These are phyloP conservation scores for Limanda limanda DNA, from an alignment of 2,113 vertebrate genomes.

Conservation along the genomic window DNA sequence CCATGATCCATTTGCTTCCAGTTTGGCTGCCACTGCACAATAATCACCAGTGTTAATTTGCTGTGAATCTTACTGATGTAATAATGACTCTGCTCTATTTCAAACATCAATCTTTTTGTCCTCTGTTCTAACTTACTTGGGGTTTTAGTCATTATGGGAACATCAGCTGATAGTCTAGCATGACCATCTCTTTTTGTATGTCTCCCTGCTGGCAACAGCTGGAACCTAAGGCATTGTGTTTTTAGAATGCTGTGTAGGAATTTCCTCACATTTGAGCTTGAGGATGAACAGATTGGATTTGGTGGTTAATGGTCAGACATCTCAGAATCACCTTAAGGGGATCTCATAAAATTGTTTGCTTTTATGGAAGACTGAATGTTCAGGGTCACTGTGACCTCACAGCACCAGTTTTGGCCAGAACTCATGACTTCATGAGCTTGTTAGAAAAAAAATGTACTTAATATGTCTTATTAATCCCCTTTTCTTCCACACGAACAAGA, in stretches of 20 bases:
- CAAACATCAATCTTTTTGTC: background rate
- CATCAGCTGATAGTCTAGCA: background rate
- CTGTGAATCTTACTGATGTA: no score
- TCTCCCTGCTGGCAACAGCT: background rate
- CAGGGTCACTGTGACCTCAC: no score
- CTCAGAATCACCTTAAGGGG: no score
- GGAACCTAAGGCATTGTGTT: background rate
- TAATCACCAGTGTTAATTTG: conserved; percentile 1
- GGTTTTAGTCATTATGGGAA: background rate
- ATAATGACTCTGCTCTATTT: conserved; percentile 1
- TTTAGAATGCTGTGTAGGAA: background rate
- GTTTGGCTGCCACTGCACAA: background rate
- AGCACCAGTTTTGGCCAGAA: no score
- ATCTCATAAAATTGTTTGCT: no score
- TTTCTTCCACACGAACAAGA: no score
- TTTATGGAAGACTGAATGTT: no score
- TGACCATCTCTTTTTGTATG: background rate
- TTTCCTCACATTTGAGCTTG: background rate
- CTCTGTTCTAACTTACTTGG: background rate
- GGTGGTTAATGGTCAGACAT: no score
- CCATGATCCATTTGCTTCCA: conserved; percentile 3
- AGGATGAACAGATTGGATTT: background rate
- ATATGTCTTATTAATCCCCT: no score
- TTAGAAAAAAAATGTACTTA: no score
- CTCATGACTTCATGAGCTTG: no score